Percentiles rank a stretch among this genome's conserved stretches.
These are phyloP conservation scores for Hypomecis punctinalis DNA, from an alignment of 2,888 invertebrate genomes.

Conservation along the genomic window DNA sequence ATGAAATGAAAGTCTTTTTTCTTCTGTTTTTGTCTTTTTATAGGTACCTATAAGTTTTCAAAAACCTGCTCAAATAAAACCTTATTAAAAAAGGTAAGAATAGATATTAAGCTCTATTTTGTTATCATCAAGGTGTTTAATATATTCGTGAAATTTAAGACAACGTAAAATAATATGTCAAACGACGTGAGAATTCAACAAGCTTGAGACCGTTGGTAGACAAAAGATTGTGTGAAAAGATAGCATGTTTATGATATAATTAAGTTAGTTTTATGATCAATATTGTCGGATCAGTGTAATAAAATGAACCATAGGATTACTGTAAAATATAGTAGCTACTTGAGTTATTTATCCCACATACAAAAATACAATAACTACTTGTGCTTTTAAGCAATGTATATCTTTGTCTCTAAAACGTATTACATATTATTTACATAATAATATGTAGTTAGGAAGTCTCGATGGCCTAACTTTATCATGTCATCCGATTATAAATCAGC, in stretches of 20 bases:
- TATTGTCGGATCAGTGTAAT: not conserved
- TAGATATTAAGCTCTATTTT: not conserved
- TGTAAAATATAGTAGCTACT: not conserved
- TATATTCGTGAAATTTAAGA: conserved; percentile 4
- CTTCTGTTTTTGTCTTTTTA: too few species aligned
- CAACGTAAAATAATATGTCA: conserved; percentile 27
- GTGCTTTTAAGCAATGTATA: too few species aligned
- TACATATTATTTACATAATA: too few species aligned
- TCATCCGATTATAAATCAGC: too few species aligned
- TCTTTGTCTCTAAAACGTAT: too few species aligned
- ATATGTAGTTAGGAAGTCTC: too few species aligned
- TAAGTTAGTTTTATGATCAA: conserved; percentile 19
- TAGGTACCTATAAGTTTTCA: too few species aligned
- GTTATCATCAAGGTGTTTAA: not conserved
- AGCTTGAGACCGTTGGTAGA: conserved; percentile 27
- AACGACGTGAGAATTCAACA: conserved; percentile 28
- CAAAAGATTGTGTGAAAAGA: conserved; percentile 34
- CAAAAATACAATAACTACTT: too few species aligned
- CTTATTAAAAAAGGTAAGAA: not conserved
- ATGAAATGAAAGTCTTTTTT: not conserved
- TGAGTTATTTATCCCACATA: too few species aligned
- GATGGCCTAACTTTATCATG: too few species aligned
- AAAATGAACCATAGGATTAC: not conserved
- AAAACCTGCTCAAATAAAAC: conserved; percentile 1
- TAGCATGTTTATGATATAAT: conserved; percentile 12